Conservation (phyloP, 92 coral and sea anemone species). For the Bergia puertoricense region DNA sequence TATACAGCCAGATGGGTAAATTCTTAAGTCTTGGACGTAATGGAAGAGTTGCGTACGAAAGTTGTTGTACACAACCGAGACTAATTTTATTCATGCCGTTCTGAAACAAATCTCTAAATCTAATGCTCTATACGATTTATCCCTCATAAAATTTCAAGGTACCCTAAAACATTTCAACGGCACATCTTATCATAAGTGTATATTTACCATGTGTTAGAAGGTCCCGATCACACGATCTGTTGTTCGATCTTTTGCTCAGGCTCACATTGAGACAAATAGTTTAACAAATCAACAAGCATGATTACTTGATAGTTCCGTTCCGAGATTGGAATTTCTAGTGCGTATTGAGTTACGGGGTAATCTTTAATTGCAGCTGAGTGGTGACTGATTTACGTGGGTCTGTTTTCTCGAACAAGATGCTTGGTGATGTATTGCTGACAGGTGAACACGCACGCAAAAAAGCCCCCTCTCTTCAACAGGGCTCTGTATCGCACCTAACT, state of each 20-base stretch:
- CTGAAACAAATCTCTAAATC: not conserved
- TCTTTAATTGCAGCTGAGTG: conserved; percentile 35
- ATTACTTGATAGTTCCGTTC: conserved; percentile 19
- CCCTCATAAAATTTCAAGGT: not conserved
- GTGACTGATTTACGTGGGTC: conserved; percentile 23
- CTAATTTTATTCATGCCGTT: not conserved
- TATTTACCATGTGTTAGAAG: conserved; percentile 6
- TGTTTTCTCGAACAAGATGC: conserved; percentile 22
- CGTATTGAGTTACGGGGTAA: conserved; percentile 40
- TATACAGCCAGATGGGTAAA: not conserved
- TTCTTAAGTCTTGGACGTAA: not conserved
- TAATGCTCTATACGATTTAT: not conserved
- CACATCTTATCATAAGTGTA: not conserved
- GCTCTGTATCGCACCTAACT: not conserved
- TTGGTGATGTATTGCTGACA: conserved; percentile 22
- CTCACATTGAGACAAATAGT: conserved; percentile 8
- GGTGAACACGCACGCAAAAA: conserved; percentile 28
- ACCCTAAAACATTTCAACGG: not conserved
- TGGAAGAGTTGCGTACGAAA: not conserved
- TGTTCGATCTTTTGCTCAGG: not conserved
- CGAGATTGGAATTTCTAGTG: conserved; percentile 15
- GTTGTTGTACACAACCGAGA: not conserved
- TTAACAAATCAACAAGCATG: conserved; percentile 35
- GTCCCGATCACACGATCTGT: not conserved
- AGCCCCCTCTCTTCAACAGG: not conserved